Evolutionary conservation across 2,888 invertebrate species (phyloP), one percentile per base, ranked within the genome.

Genomic region (Agrochola macilenta): DNA sequence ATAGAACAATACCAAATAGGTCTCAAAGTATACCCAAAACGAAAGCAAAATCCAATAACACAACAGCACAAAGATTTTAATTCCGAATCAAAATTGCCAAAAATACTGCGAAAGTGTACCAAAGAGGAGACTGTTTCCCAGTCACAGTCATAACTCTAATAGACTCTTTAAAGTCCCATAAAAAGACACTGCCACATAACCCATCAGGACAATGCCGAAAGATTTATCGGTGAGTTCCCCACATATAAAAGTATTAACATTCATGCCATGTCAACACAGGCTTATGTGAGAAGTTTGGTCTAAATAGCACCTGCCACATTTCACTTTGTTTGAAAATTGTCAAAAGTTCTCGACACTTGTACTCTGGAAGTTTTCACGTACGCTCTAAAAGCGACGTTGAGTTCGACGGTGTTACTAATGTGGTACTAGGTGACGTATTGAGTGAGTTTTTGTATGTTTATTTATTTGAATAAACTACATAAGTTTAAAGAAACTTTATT

Each of bases 261-360:
- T 91, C 88, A 84, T 78, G 81, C 81, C 85, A 82, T 84, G 85
- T 86, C 87, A 90, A 82, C 85, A 84, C 66, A 75, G 79, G 81
- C 78, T 87, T 89, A 89, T 87, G 84, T 70, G 82, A 75, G 83
- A 91, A 91, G 84, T 90, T 91, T 66, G 80, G 76, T 84, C 87
- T 88, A 87, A 89, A 90, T 86, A 88, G 84, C 91, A 92, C 90
- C 91, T 91, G 91, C 85, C 88, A 87, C 89, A 86, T 88, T 80
- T 87, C 87, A 87, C 88, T 89, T 91, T 88, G 89, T 89, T 89
- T 89, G 84, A 86, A 87, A 89, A 90, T 91, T 89, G 87, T 86
- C 90, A 83, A 82, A 85, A 91, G 85, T 90, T 91, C 79, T 60
- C 81, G 83, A 87, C 84, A 83, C 82, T 85, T 87, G 87, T 91